Evolutionary conservation across 2,888 invertebrate species (phyloP), one percentile per base, ranked within the genome.

Genomic region (Polymixis lichenea): DNA sequence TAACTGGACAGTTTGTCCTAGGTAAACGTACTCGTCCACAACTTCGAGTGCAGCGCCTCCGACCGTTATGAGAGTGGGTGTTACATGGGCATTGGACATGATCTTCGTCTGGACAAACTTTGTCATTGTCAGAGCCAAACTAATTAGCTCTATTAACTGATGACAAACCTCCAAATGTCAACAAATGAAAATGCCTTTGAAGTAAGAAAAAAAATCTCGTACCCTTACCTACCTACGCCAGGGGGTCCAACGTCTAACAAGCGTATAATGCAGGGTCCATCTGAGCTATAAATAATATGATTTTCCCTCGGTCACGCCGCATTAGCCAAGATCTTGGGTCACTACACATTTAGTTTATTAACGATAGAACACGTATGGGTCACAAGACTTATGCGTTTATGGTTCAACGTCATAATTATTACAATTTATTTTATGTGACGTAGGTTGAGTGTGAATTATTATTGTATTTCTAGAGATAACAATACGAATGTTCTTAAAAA

Each of bases 311-410:
- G 68, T 77, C 86, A 90, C 87, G 89, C 86, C 84, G 79, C 85
- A 87, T 89, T 90, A 85, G 83, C 83, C 80, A 82, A 85, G 87
- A 86, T 83, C 89, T 89, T 90, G 91, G 92, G 89, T 92, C 91
- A 91, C 77, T 90, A 86, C 68, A 79, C 89, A 90, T 89, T 84
- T 88, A 86, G 89, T 89, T 88, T 91, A 89, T 87, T 78, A 71
- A 81, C 78, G 78, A 78, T 73, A 75, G 70, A 86, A 68, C 68
- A 60, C 71, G 80, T 77, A 86, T 71, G 89, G 88, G 85, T 87
- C 89, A 88, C 55, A 74, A 86, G 64, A 80, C 79, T 25, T n/a
- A 43, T 66, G 71, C 65, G 78, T 65, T 58, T 65, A 75, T 62
- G 64, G 62, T 38, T 11, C 11, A 32, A 77, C 78, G 78, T 60